Base-by-base conservation (phyloP, 2,888 invertebrate species). In the Synergus umbraculus region DNA sequence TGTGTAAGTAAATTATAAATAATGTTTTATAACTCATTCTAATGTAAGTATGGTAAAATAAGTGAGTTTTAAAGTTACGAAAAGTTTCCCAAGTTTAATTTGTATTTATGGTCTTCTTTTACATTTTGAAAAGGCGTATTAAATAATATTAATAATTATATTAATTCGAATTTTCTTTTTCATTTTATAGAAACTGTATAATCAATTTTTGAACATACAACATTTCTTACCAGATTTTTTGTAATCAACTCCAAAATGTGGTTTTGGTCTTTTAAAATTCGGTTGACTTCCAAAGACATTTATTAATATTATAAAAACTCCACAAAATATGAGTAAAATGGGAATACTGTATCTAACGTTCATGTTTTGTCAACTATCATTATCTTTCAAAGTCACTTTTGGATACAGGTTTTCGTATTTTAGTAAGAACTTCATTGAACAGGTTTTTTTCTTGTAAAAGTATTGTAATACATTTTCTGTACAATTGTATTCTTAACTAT, bases 281-380 rank as follows among this genome's bases (percentile, higher is more conserved):
- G 73, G 13, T n/a, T 54, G 46, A 54, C 29, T 37, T 37, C 73
- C 73, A n/a, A 73, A n/a, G 29, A 73, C 10, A 54, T 73, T 73
- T 29, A 73, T 37, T 15, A 49, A 49, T 41, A 73, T 15, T 37
- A 54, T 49, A 73, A 73, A 73, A 73, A 54, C 15, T 73, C 73
- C 73, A n/a, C 37, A 73, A n/a, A 9, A 54, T n/a, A 73, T 73
- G n/a, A 73, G 54, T 15, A 73, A 15, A 73, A 73, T 54, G 29
- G 73, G 73, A 54, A 54, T 49, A 54, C 73, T 54, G 54, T 73
- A 73, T 54, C 37, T 73, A 46, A 73, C 37, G 37, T 73, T 73
- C 73, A 73, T 73, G 8, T 37, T 73, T 73, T 69, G 13, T 15
- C 15, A 69, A 22, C n/a, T 69, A 1, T 15, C 69, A 69, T 46